Percentiles rank a stretch among this genome's conserved stretches.
These are phyloP conservation scores for Megalops atlanticus DNA, from an alignment of 2,113 vertebrate species.

Conservation along the genomic window DNA sequence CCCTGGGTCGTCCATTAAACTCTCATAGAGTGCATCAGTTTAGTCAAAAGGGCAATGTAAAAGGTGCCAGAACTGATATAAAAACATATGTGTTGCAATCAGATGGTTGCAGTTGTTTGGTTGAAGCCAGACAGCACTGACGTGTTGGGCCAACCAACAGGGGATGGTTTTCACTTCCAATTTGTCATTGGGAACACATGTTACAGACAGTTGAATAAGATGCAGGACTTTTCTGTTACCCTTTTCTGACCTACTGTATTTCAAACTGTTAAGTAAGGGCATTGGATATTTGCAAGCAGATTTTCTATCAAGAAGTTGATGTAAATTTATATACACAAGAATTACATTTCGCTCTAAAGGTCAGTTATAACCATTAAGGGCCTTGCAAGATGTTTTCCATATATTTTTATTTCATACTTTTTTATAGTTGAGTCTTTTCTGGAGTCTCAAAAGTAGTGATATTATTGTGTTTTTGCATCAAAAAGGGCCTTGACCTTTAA, in stretches of 20 bases:
- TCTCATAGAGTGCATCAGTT: conserved; percentile 32
- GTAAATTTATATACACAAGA: neutral
- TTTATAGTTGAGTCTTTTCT: neutral
- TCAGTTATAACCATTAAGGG: neutral
- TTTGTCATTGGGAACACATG: conserved; percentile 18
- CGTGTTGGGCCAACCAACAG: neutral
- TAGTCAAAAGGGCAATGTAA: conserved; percentile 10
- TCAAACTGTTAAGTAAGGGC: neutral
- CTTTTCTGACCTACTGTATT: neutral
- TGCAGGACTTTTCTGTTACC: neutral
- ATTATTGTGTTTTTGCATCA: neutral
- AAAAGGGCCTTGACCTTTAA: neutral
- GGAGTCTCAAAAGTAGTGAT: neutral
- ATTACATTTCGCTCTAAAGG: neutral
- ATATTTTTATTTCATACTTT: neutral
- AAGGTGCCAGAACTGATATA: conserved; percentile 29
- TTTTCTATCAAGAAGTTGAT: neutral
- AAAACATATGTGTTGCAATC: neutral
- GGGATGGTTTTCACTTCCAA: conserved; percentile 16
- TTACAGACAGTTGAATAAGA: conserved; percentile 17
- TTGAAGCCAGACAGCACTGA: neutral
- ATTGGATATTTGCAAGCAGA: neutral
- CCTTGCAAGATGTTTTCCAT: neutral
- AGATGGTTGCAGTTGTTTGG: conserved; percentile 5
- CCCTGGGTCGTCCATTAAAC: conserved; percentile 22